Conservation (phyloP, 2,888 invertebrate species). For the Congeria kusceri region DNA sequence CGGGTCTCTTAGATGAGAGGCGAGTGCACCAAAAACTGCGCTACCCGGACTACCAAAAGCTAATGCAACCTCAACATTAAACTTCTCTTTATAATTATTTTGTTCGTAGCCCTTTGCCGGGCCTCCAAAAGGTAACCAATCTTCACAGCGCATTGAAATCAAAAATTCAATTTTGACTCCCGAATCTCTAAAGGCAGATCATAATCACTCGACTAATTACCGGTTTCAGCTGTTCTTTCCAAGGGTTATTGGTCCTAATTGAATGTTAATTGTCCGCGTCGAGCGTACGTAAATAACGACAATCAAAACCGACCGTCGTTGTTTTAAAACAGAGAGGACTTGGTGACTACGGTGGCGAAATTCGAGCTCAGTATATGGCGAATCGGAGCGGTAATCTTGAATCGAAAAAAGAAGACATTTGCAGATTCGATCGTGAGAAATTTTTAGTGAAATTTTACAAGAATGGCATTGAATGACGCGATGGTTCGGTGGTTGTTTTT, state of each 20-base stretch:
- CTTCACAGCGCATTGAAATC: neutral
- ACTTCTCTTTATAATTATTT: no score
- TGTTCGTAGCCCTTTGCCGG: neutral
- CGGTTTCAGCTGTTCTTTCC: constrained; percentile 53
- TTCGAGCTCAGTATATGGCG: neutral
- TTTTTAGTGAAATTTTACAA: no score
- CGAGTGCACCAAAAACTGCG: no score
- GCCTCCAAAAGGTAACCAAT: neutral
- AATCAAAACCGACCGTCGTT: constrained; percentile 19
- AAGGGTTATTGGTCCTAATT: constrained; percentile 47
- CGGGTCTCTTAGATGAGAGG: no score
- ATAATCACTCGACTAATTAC: constrained; percentile 46
- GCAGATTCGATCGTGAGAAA: no score
- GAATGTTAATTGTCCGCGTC: constrained; percentile 57
- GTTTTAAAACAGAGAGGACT: constrained; percentile 5
- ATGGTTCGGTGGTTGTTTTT: no score
- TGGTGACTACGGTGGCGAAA: neutral
- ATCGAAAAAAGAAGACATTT: no score
- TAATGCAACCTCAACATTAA: no score
- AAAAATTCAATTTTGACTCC: constrained; percentile 24
- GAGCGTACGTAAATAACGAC: constrained; percentile 22
- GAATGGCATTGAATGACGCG: no score
- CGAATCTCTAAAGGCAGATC: constrained; percentile 27
- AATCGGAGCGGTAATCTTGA: neutral
- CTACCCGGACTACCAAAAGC: no score